Evolutionary conservation across 64 coral and sea anemone species (phyloP).

Genomic region (Dendronephthya gigantea): DNA sequence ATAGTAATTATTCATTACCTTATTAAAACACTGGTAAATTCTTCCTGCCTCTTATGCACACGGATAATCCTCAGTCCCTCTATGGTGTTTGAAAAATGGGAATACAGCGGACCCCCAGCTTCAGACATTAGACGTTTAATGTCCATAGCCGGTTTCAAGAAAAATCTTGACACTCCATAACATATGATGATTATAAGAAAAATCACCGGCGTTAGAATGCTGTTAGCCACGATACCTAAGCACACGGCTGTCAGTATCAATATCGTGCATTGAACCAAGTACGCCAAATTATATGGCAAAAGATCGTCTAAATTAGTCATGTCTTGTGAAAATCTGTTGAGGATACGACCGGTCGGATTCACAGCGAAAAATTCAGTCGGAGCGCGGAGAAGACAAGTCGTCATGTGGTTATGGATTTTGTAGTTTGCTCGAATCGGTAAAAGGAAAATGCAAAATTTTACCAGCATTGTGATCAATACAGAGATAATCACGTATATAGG

Average conservation of each 20-base stretch:
- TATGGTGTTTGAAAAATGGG: neutral
- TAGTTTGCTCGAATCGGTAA: slow-evolving; percentile 27
- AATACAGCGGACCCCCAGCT: neutral
- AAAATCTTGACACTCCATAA: neutral
- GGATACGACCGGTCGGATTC: slow-evolving; percentile 54
- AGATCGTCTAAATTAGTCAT: too few relatives aligned
- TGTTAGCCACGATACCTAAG: neutral
- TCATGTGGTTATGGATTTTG: slow-evolving; percentile 53
- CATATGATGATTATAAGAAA: neutral
- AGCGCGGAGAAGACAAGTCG: slow-evolving; percentile 27
- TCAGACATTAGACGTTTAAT: neutral
- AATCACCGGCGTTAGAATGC: neutral
- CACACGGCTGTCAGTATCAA: neutral
- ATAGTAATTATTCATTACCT: too few relatives aligned
- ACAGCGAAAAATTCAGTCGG: slow-evolving; percentile 39
- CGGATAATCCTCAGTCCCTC: neutral
- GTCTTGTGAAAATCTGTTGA: slow-evolving; percentile 58
- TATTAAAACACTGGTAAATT: slow-evolving; percentile 7
- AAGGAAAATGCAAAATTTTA: neutral
- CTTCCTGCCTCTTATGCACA: neutral
- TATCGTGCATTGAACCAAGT: slow-evolving; percentile 4
- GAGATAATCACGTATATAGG: neutral
- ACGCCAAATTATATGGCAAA: slow-evolving; percentile 35
- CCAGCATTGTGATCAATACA: neutral
- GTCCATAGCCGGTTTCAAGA: neutral